Base-by-base conservation (phyloP, 1,140 invertebrate genomes). In the Papilio xuthus region DNA sequence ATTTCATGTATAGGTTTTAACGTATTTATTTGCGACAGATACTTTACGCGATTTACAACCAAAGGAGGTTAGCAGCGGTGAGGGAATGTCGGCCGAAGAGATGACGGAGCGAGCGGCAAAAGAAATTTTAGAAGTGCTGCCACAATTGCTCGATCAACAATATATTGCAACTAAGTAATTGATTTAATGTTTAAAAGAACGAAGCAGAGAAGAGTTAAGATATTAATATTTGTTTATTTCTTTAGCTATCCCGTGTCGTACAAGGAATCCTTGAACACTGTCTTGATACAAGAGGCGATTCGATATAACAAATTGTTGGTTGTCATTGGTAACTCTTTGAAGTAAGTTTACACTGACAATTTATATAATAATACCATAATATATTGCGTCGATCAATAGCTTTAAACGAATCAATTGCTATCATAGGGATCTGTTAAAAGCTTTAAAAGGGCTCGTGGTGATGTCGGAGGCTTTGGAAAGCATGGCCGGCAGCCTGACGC, bases 191-290 rank as follows among this genome's bases (percentile, higher is more conserved):
- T 37, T 37, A 71, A n/a, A 44, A 42, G 23, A 67, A 18, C 15
- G 13, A 28, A 63, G 0, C 23, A 9, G 12, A 28, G n/a, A 28
- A 28, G 10, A 15, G 26, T 15, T 28, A 4, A 12, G 13, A 13
- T 18, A 20, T n/a, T 23, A 9, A 26, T 60, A 28, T 53, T 18
- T 50, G 13, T 74, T 50, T 18, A 2, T 41, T 13, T 84, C 78
- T 86, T 26, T 83, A 97, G 96, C 81, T 97, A 97, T 88, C 97
- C 97, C 0, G 96, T 97, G 1, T 94, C 94, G 0, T 97, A 98
- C 88, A 95, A 96, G 84, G 97, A 98, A 92, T 98, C 97, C 0
- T 95, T 98, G 87, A 98, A 98, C 88, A 97, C 97, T 0, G 97
- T 98, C 12, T 91, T 98, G 18, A 94, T 97, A 18, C 97, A 98